A percentile compares a stretch with the other conserved stretches of the same genome.
These are phyloP conservation scores for Melipona beecheii DNA, from an alignment of 2,888 invertebrate species.

Conservation along the genomic window DNA sequence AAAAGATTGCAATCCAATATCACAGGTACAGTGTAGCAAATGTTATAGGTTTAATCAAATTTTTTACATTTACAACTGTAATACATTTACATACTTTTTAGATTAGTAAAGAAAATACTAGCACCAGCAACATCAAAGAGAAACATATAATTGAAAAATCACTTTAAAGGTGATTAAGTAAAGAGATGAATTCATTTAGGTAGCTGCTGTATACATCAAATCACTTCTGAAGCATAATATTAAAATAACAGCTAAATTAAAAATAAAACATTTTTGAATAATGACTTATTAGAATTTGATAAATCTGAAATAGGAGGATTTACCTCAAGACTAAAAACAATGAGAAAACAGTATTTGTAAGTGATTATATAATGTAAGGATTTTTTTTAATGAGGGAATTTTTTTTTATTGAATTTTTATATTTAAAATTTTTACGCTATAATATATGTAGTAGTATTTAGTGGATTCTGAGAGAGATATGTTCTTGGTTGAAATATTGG, in stretches of 20 bases:
- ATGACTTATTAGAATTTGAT: constrained; percentile 24
- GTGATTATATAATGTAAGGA: constrained; percentile 17
- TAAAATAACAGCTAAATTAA: constrained; percentile 24
- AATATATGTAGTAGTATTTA: constrained; percentile 73
- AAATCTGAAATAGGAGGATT: constrained; percentile 25
- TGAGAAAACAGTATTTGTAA: constrained; percentile 55
- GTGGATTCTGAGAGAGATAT: constrained; percentile 88
- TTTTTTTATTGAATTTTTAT: neutral
- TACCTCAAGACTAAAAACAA: constrained; percentile 1
- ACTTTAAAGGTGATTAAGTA: too few relatives aligned
- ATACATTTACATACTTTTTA: constrained; percentile 57
- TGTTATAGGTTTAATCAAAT: neutral
- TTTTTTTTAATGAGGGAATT: constrained; percentile 4
- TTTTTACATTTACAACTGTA: neutral
- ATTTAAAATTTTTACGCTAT: neutral
- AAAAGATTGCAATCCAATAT: constrained; percentile 73
- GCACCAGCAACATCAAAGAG: constrained; percentile 69
- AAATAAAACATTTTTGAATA: constrained; percentile 12
- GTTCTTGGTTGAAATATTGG: constrained; percentile 87
- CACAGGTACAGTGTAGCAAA: constrained; percentile 67
- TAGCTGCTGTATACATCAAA: constrained; percentile 63
- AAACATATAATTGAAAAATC: constrained; percentile 80
- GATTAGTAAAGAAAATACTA: constrained; percentile 69
- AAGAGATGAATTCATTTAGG: constrained; percentile 57
- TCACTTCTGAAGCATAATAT: constrained; percentile 52